Conservation (phyloP, 2,113 vertebrate genomes). For the Galbula dea region DNA sequence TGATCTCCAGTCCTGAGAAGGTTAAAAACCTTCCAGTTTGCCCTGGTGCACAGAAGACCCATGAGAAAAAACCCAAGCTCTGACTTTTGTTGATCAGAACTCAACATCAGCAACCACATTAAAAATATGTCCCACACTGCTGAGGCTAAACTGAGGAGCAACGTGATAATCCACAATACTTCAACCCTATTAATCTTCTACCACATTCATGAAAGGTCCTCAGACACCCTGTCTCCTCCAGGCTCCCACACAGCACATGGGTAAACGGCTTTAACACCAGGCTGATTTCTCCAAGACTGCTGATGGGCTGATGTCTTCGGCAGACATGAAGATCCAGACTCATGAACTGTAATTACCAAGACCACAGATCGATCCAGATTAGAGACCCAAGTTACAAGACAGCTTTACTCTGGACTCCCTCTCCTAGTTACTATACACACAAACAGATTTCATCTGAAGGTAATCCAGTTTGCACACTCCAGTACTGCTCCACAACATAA, state of each 20-base stretch:
- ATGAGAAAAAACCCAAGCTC: neutral
- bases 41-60: neutral
- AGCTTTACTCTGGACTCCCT: conserved; percentile 5
- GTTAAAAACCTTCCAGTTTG: neutral
- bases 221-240: neutral
- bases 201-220: neutral
- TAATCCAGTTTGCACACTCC: neutral
- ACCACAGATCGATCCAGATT: neutral
- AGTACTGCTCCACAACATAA: neutral
- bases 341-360: neutral
- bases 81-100: neutral
- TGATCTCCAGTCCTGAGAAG: neutral
- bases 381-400: conserved; percentile 11
- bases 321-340: neutral
- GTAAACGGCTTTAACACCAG: neutral
- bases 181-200: neutral
- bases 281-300: neutral
- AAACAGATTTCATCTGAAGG: neutral
- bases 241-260: neutral
- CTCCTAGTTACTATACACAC: neutral
- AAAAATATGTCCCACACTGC: neutral
- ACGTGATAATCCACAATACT: neutral
- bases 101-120: neutral
- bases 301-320: neutral
- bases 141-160: neutral